Conservation (phyloP, 2,888 invertebrate species). For the Lithosia quadra region DNA sequence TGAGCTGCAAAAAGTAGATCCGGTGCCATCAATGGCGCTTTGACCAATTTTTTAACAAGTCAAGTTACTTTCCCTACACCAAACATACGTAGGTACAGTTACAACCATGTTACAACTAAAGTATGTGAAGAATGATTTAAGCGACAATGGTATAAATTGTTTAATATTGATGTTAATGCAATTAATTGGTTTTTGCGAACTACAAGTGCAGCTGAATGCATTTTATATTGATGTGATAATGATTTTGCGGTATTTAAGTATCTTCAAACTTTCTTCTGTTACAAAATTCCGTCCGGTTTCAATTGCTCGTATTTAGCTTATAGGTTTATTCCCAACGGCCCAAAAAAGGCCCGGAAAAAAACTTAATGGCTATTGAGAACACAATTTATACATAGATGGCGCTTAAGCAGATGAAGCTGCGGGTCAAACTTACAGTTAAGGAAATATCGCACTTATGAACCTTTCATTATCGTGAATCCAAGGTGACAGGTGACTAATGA, state of each 20-base stretch:
- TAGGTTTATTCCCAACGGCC: no score
- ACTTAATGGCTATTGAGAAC: no score
- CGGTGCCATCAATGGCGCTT: not conserved
- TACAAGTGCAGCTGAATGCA: not conserved
- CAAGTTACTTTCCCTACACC: slow-evolving; percentile 32
- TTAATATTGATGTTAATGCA: slow-evolving; percentile 34
- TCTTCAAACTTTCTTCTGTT: not conserved
- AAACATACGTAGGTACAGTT: slow-evolving; percentile 15
- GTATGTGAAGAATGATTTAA: slow-evolving; percentile 39
- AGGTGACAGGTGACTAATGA: slow-evolving; percentile 18
- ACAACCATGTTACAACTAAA: slow-evolving; percentile 32
- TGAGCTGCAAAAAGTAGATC: not conserved
- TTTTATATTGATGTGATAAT: slow-evolving; percentile 5
- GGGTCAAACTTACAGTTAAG: not conserved
- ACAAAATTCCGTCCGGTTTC: no score
- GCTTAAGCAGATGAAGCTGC: not conserved
- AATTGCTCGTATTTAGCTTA: no score
- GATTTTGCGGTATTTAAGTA: not conserved
- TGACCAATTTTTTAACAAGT: slow-evolving; percentile 26
- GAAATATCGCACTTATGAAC: slow-evolving; percentile 1
- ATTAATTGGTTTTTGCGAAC: slow-evolving; percentile 29
- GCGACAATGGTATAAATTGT: slow-evolving; percentile 23
- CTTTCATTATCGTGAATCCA: not conserved
- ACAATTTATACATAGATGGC: no score
- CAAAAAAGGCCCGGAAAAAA: no score